Percentiles rank a stretch among this genome's conserved stretches.
Conservation (phyloP, 2,113 vertebrate species). For the Passer montanus region DNA sequence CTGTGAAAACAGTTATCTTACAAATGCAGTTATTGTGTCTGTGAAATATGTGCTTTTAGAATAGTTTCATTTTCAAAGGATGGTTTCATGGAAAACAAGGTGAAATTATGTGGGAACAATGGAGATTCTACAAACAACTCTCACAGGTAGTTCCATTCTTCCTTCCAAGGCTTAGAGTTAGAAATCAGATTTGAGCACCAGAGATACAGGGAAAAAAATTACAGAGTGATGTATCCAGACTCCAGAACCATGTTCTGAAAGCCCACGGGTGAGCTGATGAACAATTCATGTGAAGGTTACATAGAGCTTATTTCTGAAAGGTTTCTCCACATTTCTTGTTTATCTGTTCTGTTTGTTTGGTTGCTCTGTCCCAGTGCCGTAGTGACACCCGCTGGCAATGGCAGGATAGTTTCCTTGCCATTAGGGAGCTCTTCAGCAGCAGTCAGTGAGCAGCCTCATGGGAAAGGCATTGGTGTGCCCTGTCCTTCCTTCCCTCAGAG, state of each 20-base stretch:
- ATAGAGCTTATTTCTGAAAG: not conserved
- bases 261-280: not conserved
- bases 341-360: not conserved
- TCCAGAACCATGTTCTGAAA: not conserved
- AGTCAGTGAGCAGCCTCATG: not conserved
- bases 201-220: not conserved
- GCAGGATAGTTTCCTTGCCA: not conserved
- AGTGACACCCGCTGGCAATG: conserved; percentile 59
- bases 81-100: not conserved
- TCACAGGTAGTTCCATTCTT: not conserved
- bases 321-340: not conserved
- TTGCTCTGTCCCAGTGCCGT: not conserved
- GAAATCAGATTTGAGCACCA: not conserved
- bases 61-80: not conserved
- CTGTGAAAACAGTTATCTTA: not conserved
- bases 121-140: not conserved
- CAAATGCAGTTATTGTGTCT: not conserved
- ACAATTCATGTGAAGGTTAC: not conserved
- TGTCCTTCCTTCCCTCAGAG: not conserved
- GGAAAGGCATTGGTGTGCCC: not conserved
- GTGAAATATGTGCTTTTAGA: not conserved
- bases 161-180: not conserved
- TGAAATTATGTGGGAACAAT: not conserved
- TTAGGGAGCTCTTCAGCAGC: not conserved
- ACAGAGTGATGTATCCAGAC: not conserved